phyloP scores from a whole-genome alignment of 2,797 vertebrate genomes.

The Sebastes trivittatus region DNA sequence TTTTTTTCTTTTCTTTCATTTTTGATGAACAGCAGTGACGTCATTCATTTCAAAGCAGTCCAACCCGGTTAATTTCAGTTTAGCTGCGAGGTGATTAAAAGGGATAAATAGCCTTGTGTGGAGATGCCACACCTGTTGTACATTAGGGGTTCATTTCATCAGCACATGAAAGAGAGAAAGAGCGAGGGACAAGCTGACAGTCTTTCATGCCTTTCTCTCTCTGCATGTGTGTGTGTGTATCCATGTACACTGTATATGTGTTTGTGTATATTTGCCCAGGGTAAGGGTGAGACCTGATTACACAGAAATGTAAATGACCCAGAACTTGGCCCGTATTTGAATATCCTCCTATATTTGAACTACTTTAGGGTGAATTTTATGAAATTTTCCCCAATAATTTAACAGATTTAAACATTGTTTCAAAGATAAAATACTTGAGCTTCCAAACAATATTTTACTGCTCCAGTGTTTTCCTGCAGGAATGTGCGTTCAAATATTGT shows the following conservation, averaged over 20 bases:
- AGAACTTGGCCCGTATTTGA: conserved; percentile 2
- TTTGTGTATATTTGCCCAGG: conserved; percentile 1
- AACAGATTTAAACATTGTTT: conserved; percentile 6
- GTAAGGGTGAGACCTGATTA: conserved; percentile 3
- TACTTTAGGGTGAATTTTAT: neutral
- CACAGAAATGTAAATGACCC: conserved; percentile 10
- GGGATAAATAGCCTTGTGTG: conserved; percentile 46
- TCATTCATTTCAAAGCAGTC: conserved; percentile 15
- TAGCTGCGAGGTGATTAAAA: conserved; percentile 58
- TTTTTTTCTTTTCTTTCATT: conserved; percentile 13
- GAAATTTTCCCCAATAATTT: neutral
- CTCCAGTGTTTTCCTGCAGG: neutral
- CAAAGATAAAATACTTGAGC: neutral
- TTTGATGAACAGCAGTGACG: conserved; percentile 14
- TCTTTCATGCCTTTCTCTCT: conserved; percentile 56
- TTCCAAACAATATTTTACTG: neutral
- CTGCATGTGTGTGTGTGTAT: conserved; percentile 1
- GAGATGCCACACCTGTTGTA: conserved; percentile 57
- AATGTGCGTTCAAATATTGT: neutral
- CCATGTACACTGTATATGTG: conserved; percentile 8
- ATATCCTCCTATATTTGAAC: conserved; percentile 2
- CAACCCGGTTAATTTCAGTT: conserved; percentile 32
- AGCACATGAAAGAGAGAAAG: conserved; percentile 70
- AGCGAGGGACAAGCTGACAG: conserved; percentile 22
- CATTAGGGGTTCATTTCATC: conserved; percentile 61